Evolutionary conservation across 1,140 invertebrate genomes (phyloP), one percentile per base, ranked within the genome.

Genomic region (Calephelis virginiensis): DNA sequence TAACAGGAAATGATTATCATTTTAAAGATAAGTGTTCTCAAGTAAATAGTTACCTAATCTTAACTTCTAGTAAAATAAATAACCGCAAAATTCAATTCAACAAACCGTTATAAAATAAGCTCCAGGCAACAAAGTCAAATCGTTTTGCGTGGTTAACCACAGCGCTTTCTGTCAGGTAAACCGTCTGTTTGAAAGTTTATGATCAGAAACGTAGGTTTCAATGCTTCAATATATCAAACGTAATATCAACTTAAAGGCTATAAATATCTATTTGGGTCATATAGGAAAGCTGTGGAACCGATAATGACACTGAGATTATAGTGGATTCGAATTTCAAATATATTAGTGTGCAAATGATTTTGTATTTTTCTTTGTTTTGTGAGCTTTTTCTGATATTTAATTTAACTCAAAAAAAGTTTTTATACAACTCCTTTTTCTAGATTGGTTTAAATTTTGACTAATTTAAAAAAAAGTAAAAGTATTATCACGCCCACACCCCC

Each of bases 21-120:
- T 59, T 59, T 37, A 68, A 61, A 63, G 50, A 61, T 61, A 40
- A 50, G 14, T 66, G 66, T 56, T 61, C 61, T 53, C 63, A 70
- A 76, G 78, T 70, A 67, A 68, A 68, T 70, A 68, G 64, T 71
- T 71, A 69, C 70, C 66, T 68, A 69, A 73, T 68, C 69, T 76
- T 83, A 68, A 80, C 72, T 70, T 78, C 72, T 74, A 81, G 77
- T 85, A 83, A 85, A 85, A 87, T 90, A 88, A 90, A 88, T 83
- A 89, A 90, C 88, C 88, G 81, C 88, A 89, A 80, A 89, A 90
- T 89, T 90, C 88, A 89, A 90, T 90, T 88, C 78, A 81, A 85
- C 85, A 82, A 80, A 83, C 88, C 88, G 88, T 90, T 89, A 89
- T 88, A 86, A 87, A 88, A 89, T 90, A 84, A 86, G 81, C 85